A percentile compares a stretch with the other conserved stretches of the same genome.
These are phyloP conservation scores for Microhierax caerulescens DNA, from an alignment of 2,797 vertebrate genomes.

Conservation along the genomic window DNA sequence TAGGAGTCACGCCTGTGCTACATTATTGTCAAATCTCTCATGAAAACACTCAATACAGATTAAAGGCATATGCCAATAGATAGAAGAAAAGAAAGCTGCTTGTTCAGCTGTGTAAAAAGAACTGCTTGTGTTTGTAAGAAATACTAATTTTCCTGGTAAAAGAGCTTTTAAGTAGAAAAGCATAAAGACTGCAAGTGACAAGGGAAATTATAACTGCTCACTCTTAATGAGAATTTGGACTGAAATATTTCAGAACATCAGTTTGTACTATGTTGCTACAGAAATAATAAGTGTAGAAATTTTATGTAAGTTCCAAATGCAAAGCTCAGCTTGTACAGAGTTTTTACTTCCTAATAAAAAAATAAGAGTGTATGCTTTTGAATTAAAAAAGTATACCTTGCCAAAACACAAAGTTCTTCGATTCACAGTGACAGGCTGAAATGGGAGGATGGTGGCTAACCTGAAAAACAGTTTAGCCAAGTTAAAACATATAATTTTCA, in stretches of 20 bases:
- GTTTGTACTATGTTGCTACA: not conserved
- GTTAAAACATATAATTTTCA: not conserved
- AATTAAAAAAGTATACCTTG: slow-evolving; percentile 86
- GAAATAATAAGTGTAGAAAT: not conserved
- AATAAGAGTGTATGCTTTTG: slow-evolving; percentile 4
- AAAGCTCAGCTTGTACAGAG: not conserved
- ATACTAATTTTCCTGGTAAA: not conserved
- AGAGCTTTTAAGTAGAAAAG: not conserved
- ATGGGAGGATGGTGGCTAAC: slow-evolving; percentile 99
- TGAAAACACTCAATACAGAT: not conserved
- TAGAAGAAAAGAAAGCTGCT: not conserved
- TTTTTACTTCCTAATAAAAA: not conserved
- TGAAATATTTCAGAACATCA: not conserved
- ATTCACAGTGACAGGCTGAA: slow-evolving; percentile 99
- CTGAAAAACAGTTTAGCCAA: slow-evolving; percentile 73
- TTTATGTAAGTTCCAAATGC: not conserved
- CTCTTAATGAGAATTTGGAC: not conserved
- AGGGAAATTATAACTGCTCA: not conserved
- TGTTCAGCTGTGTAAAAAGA: slow-evolving; percentile 1
- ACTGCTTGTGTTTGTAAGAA: not conserved
- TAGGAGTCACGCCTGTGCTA: not conserved
- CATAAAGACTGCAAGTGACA: not conserved
- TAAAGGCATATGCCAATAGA: not conserved
- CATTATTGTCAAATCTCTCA: not conserved
- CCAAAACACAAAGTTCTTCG: slow-evolving; percentile 99